Conservation (phyloP, 2,888 invertebrate species). For the Tenthredo scrophulariae region DNA sequence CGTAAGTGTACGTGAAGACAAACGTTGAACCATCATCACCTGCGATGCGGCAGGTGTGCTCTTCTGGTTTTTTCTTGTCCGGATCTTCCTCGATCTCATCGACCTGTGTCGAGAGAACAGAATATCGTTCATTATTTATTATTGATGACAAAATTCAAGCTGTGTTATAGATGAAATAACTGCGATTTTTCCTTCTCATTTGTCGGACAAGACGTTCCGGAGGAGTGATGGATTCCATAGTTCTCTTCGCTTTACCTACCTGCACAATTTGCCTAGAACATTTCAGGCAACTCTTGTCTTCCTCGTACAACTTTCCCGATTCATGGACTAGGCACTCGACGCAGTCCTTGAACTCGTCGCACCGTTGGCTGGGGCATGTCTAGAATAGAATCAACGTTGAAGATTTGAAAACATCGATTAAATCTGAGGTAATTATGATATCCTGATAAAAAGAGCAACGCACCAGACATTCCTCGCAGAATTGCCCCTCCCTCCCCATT, state of each 20-base stretch:
- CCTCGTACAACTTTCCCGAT: conserved; percentile 69
- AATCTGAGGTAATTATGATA: neutral
- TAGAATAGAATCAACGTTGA: conserved; percentile 62
- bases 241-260: conserved; percentile 66
- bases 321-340: conserved; percentile 84
- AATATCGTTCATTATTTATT: neutral
- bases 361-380: conserved; percentile 84
- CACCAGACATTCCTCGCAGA: conserved; percentile 87
- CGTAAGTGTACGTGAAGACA: conserved; percentile 77
- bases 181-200: neutral
- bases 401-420: neutral
- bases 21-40: conserved; percentile 78
- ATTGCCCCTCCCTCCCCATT: conserved; percentile 78
- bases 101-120: conserved; percentile 59
- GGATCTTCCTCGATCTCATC: conserved; percentile 66
- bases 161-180: neutral
- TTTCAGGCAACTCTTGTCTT: conserved; percentile 57
- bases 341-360: conserved; percentile 77
- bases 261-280: conserved; percentile 68
- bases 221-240: neutral
- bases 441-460: conserved; percentile 53
- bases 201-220: neutral
- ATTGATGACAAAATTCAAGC: conserved; percentile 1
- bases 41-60: conserved; percentile 76
- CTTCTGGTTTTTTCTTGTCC: conserved; percentile 66